phyloP scores from a whole-genome alignment of 2,797 vertebrate genomes.

The Poeciliopsis infans region DNA sequence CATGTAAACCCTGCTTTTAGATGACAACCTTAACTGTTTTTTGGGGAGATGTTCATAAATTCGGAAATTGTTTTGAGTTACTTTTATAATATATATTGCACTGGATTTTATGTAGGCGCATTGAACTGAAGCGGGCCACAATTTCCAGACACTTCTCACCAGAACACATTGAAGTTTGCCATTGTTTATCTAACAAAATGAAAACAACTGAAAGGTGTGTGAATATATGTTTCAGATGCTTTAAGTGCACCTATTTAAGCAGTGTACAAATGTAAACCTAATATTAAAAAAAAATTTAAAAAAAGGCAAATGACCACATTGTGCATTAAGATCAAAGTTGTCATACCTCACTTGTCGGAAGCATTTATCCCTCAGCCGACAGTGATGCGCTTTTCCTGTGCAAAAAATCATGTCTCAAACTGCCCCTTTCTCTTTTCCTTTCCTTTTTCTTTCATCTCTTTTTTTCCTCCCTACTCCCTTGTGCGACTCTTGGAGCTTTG shows the following conservation, averaged over 20 bases:
- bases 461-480: slow-evolving; percentile 57
- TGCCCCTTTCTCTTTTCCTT: slow-evolving; percentile 68
- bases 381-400: slow-evolving; percentile 31
- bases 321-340: slow-evolving; percentile 60
- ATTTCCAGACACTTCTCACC: not conserved
- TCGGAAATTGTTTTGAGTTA: not conserved
- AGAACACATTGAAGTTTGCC: not conserved
- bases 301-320: slow-evolving; percentile 8
- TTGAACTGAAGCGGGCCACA: not conserved
- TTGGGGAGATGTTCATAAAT: not conserved
- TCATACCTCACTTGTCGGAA: slow-evolving; percentile 58
- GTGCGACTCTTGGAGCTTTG: slow-evolving; percentile 70
- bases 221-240: not conserved
- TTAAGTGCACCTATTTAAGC: not conserved
- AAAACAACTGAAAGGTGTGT: not conserved
- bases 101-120: not conserved
- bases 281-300: slow-evolving; percentile 23
- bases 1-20: not conserved
- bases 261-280: slow-evolving; percentile 7
- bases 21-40: not conserved
- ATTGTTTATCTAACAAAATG: not conserved
- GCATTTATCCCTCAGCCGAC: slow-evolving; percentile 52
- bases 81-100: not conserved
- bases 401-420: slow-evolving; percentile 52
- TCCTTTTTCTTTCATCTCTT: slow-evolving; percentile 65